Evolutionary conservation across 1,140 invertebrate species (phyloP).

Genomic region (Leptopilina boulardi): DNA sequence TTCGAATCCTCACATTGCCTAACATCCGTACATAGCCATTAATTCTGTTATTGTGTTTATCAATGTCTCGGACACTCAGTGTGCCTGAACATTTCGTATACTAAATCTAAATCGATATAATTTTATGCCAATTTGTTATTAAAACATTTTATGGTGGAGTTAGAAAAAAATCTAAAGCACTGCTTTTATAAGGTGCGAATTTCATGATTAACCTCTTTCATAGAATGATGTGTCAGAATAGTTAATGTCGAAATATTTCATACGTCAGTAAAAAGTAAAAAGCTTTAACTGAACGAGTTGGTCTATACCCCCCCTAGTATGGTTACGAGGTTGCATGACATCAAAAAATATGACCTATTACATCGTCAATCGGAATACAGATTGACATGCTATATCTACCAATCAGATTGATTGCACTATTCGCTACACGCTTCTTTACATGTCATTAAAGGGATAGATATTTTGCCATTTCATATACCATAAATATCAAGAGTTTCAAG

Average conservation of each 20-base stretch:
- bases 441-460: neutral
- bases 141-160: too few relatives aligned
- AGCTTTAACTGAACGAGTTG: neutral
- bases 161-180: too few relatives aligned
- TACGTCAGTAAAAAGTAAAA: neutral
- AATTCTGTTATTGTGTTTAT: neutral
- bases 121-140: too few relatives aligned
- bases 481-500: neutral
- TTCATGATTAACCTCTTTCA: neutral
- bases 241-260: constrained; percentile 22
- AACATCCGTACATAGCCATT: neutral
- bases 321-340: constrained; percentile 13
- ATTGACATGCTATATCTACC: neutral
- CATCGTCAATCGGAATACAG: neutral
- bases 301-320: neutral
- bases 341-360: constrained; percentile 6
- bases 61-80: neutral
- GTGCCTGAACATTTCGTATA: neutral
- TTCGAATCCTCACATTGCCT: constrained; percentile 57
- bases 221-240: neutral
- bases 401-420: neutral
- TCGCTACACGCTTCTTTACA: neutral
- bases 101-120: too few relatives aligned
- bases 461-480: neutral
- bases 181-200: too few relatives aligned